Evolutionary conservation across 2,888 invertebrate genomes (phyloP), one percentile per base, ranked within the genome.

Genomic region (Pyrrhia umbra): DNA sequence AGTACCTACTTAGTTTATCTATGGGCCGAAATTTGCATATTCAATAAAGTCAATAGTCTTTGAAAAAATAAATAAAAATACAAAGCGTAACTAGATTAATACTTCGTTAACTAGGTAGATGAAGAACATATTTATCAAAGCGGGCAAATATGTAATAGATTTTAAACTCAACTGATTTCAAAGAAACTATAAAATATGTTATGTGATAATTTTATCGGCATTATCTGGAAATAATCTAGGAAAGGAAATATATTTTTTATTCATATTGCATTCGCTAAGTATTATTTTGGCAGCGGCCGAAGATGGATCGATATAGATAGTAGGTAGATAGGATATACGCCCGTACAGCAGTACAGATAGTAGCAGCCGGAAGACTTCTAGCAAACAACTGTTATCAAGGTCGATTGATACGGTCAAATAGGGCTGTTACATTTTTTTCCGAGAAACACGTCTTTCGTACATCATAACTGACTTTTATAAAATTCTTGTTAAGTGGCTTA

Each of bases 311-410:
- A 79, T 79, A 62, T 23, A 42, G 42, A 54, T 62, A 42, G 37
- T 21, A 60, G 54, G 65, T 62, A 60, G 20, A 69, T 37, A 16
- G 9, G 13, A n/a, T 50, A 43, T 37, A 43, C 21, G 18, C 18
- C 25, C n/a, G n/a, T n/a, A n/a, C n/a, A 25, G 6, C n/a, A 40
- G 40, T 42, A 52, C 43, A 57, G 15, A 27, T 39, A 46, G 13
- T 66, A 50, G 49, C 21, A 68, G 51, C 46, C 76, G 77, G 77
- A 78, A 77, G 69, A 75, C 64, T 66, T 64, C 60, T 54, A 51
- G 52, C 43, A 77, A 75, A 77, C 66, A 75, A 75, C 58, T 42
- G 59, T 52, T 75, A 61, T 75, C 76, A 78, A 77, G 77, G 77
- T 51, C 62, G 49, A 6, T 45, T 49, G 79, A 77, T 78, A 73